phyloP scores from a whole-genome alignment of 2,113 vertebrate genomes.

The Pica pica region DNA sequence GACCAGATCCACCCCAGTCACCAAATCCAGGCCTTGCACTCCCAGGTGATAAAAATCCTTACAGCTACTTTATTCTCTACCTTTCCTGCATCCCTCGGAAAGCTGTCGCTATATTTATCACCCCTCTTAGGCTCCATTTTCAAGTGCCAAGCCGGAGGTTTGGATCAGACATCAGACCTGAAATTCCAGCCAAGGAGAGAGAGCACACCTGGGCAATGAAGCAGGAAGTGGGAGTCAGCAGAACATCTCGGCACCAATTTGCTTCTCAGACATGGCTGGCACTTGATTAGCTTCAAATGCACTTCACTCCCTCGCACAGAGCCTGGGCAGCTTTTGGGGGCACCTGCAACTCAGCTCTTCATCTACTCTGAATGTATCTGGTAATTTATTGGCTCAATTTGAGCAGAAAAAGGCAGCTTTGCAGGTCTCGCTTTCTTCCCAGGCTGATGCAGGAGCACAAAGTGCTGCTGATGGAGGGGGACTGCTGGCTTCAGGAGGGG shows the following conservation, averaged over 20 bases:
- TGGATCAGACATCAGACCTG: background rate
- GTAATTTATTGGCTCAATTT: background rate
- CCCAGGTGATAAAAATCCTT: background rate
- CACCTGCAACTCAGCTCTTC: constrained; percentile 1
- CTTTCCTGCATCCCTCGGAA: background rate
- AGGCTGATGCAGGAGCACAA: background rate
- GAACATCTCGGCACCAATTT: background rate
- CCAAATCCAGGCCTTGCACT: background rate
- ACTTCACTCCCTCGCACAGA: background rate
- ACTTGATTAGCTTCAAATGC: constrained; percentile 38
- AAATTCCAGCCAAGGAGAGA: background rate
- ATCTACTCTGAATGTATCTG: background rate
- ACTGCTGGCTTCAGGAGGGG: background rate
- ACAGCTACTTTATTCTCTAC: background rate
- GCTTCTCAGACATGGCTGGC: background rate
- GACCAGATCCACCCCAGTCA: background rate
- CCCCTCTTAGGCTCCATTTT: background rate
- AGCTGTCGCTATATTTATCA: accelerated
- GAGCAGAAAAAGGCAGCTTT: constrained; percentile 12
- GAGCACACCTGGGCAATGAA: background rate
- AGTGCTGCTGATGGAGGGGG: background rate
- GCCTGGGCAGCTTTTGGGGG: background rate
- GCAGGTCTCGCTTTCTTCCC: background rate
- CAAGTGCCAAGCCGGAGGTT: background rate
- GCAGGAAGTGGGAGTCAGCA: background rate